Base-by-base conservation (phyloP, 2,113 vertebrate genomes). In the Syngnathoides biaculeatus region DNA sequence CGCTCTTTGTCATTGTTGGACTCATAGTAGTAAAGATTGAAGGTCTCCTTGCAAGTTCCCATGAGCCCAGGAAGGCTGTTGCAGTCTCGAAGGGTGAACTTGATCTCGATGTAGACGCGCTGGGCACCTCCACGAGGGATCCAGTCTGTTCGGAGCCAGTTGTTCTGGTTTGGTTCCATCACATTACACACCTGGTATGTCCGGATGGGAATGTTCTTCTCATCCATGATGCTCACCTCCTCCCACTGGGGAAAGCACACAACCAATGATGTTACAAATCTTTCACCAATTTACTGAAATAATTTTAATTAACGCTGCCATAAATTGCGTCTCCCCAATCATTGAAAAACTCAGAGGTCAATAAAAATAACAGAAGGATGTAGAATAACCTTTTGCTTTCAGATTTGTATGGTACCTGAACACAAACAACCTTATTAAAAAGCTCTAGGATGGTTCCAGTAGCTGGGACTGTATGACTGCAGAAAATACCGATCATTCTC, bases 171-270 rank as follows among this genome's bases (percentile, higher is more conserved):
- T 65, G 96, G 88, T 74, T 99, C 97, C 97, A 99, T 96, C 73
- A 99, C 97, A 0, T 99, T 98, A 84, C 97, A 99, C 82, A 98
- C 97, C 84, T 99, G 97, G 75, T 99, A 99, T 40, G 97, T 99
- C 82, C 96, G 93, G 75, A 99, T 99, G 0, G 97, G 97, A 56
- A 95, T 95, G 52, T 99, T 98, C 90, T 98, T 98, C 87, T 99
- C 97, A 72, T 99, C 97, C 96, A 98, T 98, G 70, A 98, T 98
- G 71, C 97, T 99, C 71, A 99, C 97, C 84, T 99, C 97, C 85
- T 99, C 97, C 97, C 97, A 99, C 97, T 99, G 89, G 35, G 59
- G 63, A 72, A 64, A 79, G 22, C 9, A 62, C 66, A 71, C 20
- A 62, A 66, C 35, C 50, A 79, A 62, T 9, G 24, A 62, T 8